Evolutionary conservation across 2,797 vertebrate species (phyloP).

Genomic region (Mormyrops attenuatus): DNA sequence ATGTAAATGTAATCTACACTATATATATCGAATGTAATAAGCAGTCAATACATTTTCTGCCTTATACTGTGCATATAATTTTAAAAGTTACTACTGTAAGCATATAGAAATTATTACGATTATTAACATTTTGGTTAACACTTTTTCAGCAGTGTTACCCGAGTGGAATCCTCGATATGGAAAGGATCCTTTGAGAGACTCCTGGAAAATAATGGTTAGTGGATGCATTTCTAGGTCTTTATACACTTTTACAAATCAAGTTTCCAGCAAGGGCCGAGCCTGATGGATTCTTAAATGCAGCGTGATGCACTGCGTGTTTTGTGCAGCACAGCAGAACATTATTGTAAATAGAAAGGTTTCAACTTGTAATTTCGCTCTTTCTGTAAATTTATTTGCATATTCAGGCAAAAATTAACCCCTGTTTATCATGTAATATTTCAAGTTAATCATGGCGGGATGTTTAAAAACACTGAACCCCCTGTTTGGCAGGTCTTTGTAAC

Average conservation of each 20-base stretch:
- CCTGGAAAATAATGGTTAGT: constrained; percentile 79
- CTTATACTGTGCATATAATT: not conserved
- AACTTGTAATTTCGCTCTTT: not conserved
- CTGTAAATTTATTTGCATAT: not conserved
- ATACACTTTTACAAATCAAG: not conserved
- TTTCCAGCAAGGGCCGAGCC: not conserved
- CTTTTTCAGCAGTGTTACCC: constrained; percentile 59
- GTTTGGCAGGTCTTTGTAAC: not conserved
- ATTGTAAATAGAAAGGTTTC: not conserved
- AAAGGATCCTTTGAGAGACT: constrained; percentile 82
- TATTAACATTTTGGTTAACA: not conserved
- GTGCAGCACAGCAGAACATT: not conserved
- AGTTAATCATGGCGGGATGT: not conserved
- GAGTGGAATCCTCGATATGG: constrained; percentile 75
- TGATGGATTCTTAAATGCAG: not conserved
- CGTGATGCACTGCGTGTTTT: not conserved
- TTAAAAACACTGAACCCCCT: not conserved
- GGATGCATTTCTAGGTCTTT: constrained; percentile 42
- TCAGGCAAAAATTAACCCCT: not conserved
- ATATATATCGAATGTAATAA: not conserved
- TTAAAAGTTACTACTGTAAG: not conserved
- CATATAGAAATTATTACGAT: not conserved
- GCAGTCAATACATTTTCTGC: not conserved
- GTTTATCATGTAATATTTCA: not conserved
- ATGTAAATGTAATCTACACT: not conserved